Evolutionary conservation across 2,797 vertebrate genomes (phyloP), one percentile per base, ranked within the genome.

Genomic region (Cephalopachus bancanus): DNA sequence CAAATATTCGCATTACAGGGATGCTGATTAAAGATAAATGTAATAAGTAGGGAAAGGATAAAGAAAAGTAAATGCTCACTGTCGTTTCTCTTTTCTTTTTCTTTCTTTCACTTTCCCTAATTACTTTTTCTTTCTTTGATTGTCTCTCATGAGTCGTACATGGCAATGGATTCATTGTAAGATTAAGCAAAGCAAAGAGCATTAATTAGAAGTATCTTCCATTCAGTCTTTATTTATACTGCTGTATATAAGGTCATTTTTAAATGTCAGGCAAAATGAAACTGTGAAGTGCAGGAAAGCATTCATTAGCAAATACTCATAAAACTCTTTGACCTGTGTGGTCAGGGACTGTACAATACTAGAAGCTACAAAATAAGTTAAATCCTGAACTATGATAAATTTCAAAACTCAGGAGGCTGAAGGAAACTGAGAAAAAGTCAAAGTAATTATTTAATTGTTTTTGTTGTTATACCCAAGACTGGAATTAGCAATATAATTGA

Each of bases 201-300:
- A 92, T 75, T 94, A 92, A 96, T 97, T 95, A 87, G 72, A 62
- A 87, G 60, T 37, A 78, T 51, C 26, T 69, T 88, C 55, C 64
- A 87, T 72, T 94, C 72, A 92, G 85, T 86, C 37, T 81, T 96
- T 37, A 53, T 72, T 92, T 95, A 84, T 85, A 37, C 11, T 74
- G 65, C 37, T 69, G 51, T 16, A 44, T 51, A 24, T 30, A 94
- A 94, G 60, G 75, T 78, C 75, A 78, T 72, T 16, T 60, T 95
- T 96, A 92, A 72, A 76, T 59, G 44, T 60, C 7, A 87, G 53
- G 60, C 22, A 80, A 91, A 96, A 86, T 71, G 75, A 26, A 89
- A 91, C 37, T 62, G 3, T 75, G 71, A 91, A 95, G 22, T 64
- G 7, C 49, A 87, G 59, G 28, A 55, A 94, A 71, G 10, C 75